Evolutionary conservation across 1,140 invertebrate genomes (phyloP).

Genomic region (Lamellibrachia luymesi): DNA sequence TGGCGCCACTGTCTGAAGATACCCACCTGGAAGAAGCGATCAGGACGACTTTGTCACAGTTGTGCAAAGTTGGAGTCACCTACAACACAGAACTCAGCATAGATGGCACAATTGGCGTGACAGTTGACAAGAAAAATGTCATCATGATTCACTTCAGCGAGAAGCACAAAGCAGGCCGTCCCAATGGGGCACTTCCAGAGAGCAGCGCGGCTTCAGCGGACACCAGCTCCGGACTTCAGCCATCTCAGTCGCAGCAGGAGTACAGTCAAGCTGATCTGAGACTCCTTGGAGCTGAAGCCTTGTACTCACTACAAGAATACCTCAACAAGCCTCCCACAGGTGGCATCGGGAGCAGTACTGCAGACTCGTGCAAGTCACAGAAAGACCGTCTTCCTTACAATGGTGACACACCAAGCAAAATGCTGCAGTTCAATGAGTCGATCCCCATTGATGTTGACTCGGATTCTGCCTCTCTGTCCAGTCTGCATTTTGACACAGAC

Average conservation of each 20-base stretch:
- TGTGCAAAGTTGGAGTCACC: slow-evolving; percentile 16
- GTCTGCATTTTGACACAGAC: slow-evolving; percentile 15
- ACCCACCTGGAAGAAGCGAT: slow-evolving; percentile 20
- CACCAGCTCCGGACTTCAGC: neutral
- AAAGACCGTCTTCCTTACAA: neutral
- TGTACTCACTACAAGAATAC: slow-evolving; percentile 13
- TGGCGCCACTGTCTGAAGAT: slow-evolving; percentile 5
- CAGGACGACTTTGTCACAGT: slow-evolving; percentile 20
- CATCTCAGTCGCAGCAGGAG: neutral
- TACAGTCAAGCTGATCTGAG: neutral
- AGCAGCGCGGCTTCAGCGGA: neutral
- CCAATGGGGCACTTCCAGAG: neutral
- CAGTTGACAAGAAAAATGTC: slow-evolving; percentile 22
- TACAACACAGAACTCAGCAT: slow-evolving; percentile 20
- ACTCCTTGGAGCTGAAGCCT: slow-evolving; percentile 14
- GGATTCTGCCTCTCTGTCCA: neutral
- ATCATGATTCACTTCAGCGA: slow-evolving; percentile 25
- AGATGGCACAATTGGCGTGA: slow-evolving; percentile 26
- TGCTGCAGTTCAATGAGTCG: slow-evolving; percentile 9
- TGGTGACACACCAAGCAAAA: neutral
- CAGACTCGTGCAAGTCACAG: neutral
- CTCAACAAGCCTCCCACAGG: neutral
- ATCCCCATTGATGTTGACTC: slow-evolving; percentile 20
- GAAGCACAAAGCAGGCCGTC: neutral
- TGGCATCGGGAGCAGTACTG: neutral